Evolutionary conservation across 2,113 vertebrate species (phyloP).

Genomic region (Isichthys henryi): DNA sequence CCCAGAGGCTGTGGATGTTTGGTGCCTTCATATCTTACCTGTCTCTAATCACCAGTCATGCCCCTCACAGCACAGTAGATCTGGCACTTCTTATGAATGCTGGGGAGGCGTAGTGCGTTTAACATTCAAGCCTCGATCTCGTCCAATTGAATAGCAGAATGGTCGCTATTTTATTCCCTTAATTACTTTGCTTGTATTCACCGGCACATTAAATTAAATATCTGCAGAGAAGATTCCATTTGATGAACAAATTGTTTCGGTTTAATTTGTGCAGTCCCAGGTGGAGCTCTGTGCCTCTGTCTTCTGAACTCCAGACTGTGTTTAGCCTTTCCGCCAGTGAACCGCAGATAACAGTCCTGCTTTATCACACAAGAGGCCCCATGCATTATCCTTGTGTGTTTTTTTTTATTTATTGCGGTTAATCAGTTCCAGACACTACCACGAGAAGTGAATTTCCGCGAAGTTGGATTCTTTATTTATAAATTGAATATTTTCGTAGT

Average conservation of each 20-base stretch:
- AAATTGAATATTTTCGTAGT: too few species aligned
- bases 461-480: too few species aligned
- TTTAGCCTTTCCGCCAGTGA: slow-evolving; percentile 23
- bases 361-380: slow-evolving; percentile 12
- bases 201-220: slow-evolving; percentile 50
- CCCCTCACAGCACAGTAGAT: background rate
- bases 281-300: slow-evolving; percentile 27
- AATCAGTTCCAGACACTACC: too few species aligned
- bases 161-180: slow-evolving; percentile 46
- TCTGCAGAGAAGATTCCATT: slow-evolving; percentile 38
- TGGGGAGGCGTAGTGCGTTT: background rate
- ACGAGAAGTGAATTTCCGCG: too few species aligned
- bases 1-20: background rate
- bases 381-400: background rate
- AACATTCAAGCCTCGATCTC: slow-evolving; percentile 26
- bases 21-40: background rate
- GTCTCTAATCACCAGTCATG: background rate
- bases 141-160: slow-evolving; percentile 52
- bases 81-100: background rate
- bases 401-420: background rate
- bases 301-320: slow-evolving; percentile 17
- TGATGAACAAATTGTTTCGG: slow-evolving; percentile 39
- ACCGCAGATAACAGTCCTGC: slow-evolving; percentile 14
- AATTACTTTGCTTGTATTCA: slow-evolving; percentile 50
- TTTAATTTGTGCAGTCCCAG: slow-evolving; percentile 40